Evolutionary conservation across 2,797 vertebrate genomes (phyloP).

Genomic region (Sphenopsis melanotis): DNA sequence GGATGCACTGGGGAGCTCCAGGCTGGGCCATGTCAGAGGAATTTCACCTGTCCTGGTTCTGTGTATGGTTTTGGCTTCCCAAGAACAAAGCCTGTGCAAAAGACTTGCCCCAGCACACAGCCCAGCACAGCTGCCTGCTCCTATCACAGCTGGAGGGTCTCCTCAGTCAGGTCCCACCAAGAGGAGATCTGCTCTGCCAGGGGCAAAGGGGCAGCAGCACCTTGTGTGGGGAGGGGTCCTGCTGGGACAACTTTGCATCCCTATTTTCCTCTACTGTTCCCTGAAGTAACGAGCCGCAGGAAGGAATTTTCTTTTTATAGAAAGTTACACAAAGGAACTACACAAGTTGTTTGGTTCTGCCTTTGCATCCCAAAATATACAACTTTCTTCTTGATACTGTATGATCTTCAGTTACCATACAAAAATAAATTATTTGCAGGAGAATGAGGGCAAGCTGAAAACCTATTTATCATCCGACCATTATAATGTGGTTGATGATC

Average conservation of each 20-base stretch:
- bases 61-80: rapidly evolving
- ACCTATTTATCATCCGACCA: conserved; percentile 51
- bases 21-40: neutral
- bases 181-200: neutral
- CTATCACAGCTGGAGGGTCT: neutral
- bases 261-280: neutral
- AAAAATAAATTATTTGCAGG: conserved; percentile 30
- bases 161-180: neutral
- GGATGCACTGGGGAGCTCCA: neutral
- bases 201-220: neutral
- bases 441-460: conserved; percentile 21
- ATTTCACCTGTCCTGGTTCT: rapidly evolving
- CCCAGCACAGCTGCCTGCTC: neutral
- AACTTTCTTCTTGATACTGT: conserved; percentile 10
- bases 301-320: neutral
- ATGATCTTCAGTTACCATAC: conserved; percentile 27
- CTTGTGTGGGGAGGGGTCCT: neutral
- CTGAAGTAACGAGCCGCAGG: neutral
- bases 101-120: rapidly evolving
- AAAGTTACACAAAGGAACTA: conserved; percentile 1
- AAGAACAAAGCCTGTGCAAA: neutral
- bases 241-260: neutral
- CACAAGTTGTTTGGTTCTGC: conserved; percentile 9
- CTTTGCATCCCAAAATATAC: conserved; percentile 6
- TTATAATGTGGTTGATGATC: conserved; percentile 60